Percentiles rank a stretch among this genome's conserved stretches.
Conservation (phyloP, 2,888 invertebrate genomes). For the Crioceris asparagi region DNA sequence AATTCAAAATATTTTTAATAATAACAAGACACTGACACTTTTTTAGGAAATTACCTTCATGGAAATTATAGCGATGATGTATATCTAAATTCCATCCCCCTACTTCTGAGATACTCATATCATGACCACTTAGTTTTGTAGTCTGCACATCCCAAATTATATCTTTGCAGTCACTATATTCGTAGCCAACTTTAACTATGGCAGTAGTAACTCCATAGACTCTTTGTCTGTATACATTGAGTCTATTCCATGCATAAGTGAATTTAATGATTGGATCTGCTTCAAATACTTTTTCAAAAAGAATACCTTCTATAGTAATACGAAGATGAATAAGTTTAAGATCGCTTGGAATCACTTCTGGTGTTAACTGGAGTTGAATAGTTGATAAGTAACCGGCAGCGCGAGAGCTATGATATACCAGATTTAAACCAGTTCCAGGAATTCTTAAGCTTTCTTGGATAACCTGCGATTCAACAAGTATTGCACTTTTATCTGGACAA, state of each 20-base stretch:
- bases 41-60: slow-evolving; percentile 58
- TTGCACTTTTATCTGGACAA: slow-evolving; percentile 86
- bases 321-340: slow-evolving; percentile 81
- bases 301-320: slow-evolving; percentile 89
- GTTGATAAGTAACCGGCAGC: slow-evolving; percentile 90
- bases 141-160: slow-evolving; percentile 95
- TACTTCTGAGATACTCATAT: slow-evolving; percentile 93
- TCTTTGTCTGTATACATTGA: slow-evolving; percentile 91
- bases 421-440: slow-evolving; percentile 87
- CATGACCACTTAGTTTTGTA: slow-evolving; percentile 88
- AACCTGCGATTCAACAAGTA: slow-evolving; percentile 74
- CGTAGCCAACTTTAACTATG: slow-evolving; percentile 90
- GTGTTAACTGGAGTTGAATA: slow-evolving; percentile 82
- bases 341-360: slow-evolving; percentile 68
- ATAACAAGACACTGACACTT: neutral
- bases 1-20: slow-evolving; percentile 12
- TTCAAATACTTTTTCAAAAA: slow-evolving; percentile 85
- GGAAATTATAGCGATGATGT: slow-evolving; percentile 95
- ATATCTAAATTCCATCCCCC: slow-evolving; percentile 98
- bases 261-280: slow-evolving; percentile 95
- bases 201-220: slow-evolving; percentile 96
- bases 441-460: slow-evolving; percentile 91
- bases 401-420: slow-evolving; percentile 93
- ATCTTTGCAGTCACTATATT: slow-evolving; percentile 84
- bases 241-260: slow-evolving; percentile 94